Percentiles rank a stretch among this genome's conserved stretches.
These are phyloP conservation scores for Tribolium castaneum DNA, from an alignment of 1,140 invertebrate genomes.

Conservation along the genomic window DNA sequence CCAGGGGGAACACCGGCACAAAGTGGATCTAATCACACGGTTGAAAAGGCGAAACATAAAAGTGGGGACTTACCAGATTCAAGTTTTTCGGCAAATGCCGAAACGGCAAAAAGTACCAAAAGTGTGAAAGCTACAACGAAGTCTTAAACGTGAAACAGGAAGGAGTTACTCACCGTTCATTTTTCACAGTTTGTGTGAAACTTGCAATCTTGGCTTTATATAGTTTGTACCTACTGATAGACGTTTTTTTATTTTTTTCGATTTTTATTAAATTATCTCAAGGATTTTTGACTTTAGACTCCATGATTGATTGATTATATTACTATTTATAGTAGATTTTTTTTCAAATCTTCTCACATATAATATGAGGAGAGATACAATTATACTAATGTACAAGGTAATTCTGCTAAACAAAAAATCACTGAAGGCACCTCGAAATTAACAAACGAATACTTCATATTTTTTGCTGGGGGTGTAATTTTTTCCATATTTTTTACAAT, in stretches of 20 bases:
- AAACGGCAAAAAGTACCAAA: neutral
- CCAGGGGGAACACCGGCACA: neutral
- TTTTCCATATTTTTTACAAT: too few species aligned
- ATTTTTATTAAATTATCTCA: neutral
- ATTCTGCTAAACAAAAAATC: too few species aligned
- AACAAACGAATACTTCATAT: too few species aligned
- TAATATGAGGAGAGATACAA: too few species aligned
- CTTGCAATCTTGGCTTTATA: neutral
- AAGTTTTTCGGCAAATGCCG: conserved; percentile 8
- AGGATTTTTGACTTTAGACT: neutral
- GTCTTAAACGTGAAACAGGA: neutral
- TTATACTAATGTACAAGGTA: too few species aligned
- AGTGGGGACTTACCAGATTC: conserved; percentile 44
- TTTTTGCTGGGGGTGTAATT: too few species aligned
- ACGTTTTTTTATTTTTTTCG: neutral
- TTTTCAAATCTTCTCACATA: too few species aligned
- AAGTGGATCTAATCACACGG: neutral
- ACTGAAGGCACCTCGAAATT: too few species aligned
- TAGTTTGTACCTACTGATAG: neutral
- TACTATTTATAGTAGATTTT: too few species aligned
- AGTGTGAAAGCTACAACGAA: neutral
- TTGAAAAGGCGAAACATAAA: conserved; percentile 3
- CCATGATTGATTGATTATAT: neutral
- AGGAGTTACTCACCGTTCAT: neutral
- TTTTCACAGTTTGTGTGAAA: neutral